A percentile compares a stretch with the other conserved stretches of the same genome.
These are phyloP conservation scores for Rattus norvegicus DNA, from an alignment of 2,113 vertebrate genomes.

Conservation along the genomic window GRCr8 NC_086021.1:67127001-67127500, in stretches of 20 bases:
- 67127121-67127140: neutral
- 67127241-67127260: neutral
- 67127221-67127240: neutral
- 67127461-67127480: neutral
- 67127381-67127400: neutral
- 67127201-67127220: neutral
- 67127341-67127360: neutral
- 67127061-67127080: neutral
- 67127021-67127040: neutral
- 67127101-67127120: neutral
- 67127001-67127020: neutral
- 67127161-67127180: neutral
- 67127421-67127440: neutral
- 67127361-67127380: neutral
- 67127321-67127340: neutral
- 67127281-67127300: neutral
- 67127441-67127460: neutral
- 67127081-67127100: neutral
- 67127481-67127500: neutral
- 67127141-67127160: neutral
- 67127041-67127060: neutral
- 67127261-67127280: neutral
- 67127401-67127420: neutral
- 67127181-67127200: neutral
- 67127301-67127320: neutral